Evolutionary conservation across 1,140 invertebrate species (phyloP), one percentile per base, ranked within the genome.

Genomic region (Apis florea): DNA sequence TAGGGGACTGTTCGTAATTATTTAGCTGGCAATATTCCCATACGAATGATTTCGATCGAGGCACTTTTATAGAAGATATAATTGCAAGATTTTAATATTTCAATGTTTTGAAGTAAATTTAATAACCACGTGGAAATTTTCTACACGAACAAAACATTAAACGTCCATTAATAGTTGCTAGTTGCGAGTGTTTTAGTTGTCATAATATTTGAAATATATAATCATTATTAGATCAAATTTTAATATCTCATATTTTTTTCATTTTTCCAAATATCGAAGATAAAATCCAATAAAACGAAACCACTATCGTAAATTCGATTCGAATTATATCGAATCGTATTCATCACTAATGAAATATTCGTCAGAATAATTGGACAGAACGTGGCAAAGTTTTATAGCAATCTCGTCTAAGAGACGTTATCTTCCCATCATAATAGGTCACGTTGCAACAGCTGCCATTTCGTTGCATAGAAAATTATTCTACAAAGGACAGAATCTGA

Each of bases 401-500:
- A 40, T 63, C 21, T 54, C 24, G 49, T n/a, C n/a, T 2, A 58
- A 66, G 19, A 26, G 66, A 49, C 66, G 17, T 68, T 66, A 75
- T 81, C 66, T 68, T 77, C 21, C 15, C 6, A 77, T 70, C 51
- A 8, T 63, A 70, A 70, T 31, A 54, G 63, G 26, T 66, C 49
- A 49, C 49, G 58, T 61, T 54, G 51, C 51, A 76, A 53, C 66
- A 61, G 49, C 47, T 77, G 74, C 63, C 49, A 69, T 40, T 40
- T 40, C 31, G 31, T 54, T 54, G n/a, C 51, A 54, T 63, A 63
- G 66, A 40, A 53, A 77, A 82, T 77, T 82, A 82, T 82, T 70
- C 72, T 40, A 54, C 59, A 82, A 82, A 76, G 73, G 40, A 84
- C 72, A 76, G 51, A n/a, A 59, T 66, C 59, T 67, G 53, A 76